Evolutionary conservation across 2,113 vertebrate genomes (phyloP), one percentile per base, ranked within the genome.

Genomic region (Hoplias malabaricus): DNA sequence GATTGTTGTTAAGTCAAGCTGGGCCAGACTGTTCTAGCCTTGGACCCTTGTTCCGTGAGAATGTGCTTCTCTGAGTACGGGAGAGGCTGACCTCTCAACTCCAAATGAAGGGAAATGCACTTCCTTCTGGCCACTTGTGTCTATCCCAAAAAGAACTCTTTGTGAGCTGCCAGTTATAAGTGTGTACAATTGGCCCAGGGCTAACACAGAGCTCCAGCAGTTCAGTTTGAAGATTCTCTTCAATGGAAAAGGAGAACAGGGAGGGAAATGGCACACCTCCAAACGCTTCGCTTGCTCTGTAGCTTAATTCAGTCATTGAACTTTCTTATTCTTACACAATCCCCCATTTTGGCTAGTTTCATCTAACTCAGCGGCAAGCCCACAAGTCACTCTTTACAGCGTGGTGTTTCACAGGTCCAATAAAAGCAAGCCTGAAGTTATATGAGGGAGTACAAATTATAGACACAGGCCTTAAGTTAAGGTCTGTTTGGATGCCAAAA

Each of bases 121-220:
- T 36, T 57, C n/a, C 31, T 48, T 16, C 36, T 31, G 46, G 43
- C 4, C 6, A 36, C 11, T 50, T 19, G 42, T n/a, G 31, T 65
- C 13, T 14, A 53, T 4, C 53, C 21, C 33, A 63, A 31, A 63
- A 31, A 13, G 31, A 38, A 23, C 14, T 50, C 13, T 75, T 75
- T 75, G 61, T 75, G 42, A 38, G 61, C 14, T 61, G 56, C 71
- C 11, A 19, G 57, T 74, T 34, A 43, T 63, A 48, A 66, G 50
- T 21, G 46, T 74, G 33, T 65, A 53, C 33, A 74, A 21, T 29
- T 14, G n/a, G 54, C 6, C 33, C 73, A 1, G 11, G 13, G 48
- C 25, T 75, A 36, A 53, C 73, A 38, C 46, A 53, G 7, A 38
- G 19, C 34, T 9, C 33, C 29, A 16, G 27, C 21, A 9, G 46